Percentiles rank a stretch among this genome's conserved stretches.
These are phyloP conservation scores for Hypomecis atomaria DNA, from an alignment of 2,888 invertebrate species.

Conservation along the genomic window DNA sequence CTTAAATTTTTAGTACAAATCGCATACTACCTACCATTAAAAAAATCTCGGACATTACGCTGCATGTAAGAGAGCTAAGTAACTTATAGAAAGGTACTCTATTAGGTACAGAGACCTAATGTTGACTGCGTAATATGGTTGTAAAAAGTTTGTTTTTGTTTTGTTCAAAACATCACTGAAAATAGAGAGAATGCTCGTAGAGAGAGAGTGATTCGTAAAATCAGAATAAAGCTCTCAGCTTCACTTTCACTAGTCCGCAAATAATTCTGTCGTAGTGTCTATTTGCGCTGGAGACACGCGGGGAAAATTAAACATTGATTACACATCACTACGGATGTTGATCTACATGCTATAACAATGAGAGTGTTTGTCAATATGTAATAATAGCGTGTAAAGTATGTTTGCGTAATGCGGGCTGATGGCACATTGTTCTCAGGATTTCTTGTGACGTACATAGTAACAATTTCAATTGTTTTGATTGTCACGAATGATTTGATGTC, in stretches of 20 bases:
- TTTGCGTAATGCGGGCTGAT: conserved; percentile 6
- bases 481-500: background rate
- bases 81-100: background rate
- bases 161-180: conserved; percentile 19
- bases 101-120: background rate
- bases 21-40: no score
- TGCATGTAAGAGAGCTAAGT: no score
- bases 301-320: conserved; percentile 36
- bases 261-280: conserved; percentile 38
- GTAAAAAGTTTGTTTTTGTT: no score
- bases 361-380: conserved; percentile 30
- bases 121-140: background rate
- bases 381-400: conserved; percentile 8
- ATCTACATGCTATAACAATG: conserved; percentile 26
- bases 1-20: no score
- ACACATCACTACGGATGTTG: conserved; percentile 13
- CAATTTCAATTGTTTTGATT: background rate
- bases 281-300: conserved; percentile 35
- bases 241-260: conserved; percentile 41
- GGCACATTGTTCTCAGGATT: conserved; percentile 18
- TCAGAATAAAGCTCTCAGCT: conserved; percentile 40
- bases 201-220: conserved; percentile 36
- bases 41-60: no score
- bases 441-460: background rate
- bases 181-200: conserved; percentile 18